A percentile compares a stretch with the other conserved stretches of the same genome.
phyloP scores from a whole-genome alignment of 92 coral and sea anemone species.

The Isaurus tuberculatus region DNA sequence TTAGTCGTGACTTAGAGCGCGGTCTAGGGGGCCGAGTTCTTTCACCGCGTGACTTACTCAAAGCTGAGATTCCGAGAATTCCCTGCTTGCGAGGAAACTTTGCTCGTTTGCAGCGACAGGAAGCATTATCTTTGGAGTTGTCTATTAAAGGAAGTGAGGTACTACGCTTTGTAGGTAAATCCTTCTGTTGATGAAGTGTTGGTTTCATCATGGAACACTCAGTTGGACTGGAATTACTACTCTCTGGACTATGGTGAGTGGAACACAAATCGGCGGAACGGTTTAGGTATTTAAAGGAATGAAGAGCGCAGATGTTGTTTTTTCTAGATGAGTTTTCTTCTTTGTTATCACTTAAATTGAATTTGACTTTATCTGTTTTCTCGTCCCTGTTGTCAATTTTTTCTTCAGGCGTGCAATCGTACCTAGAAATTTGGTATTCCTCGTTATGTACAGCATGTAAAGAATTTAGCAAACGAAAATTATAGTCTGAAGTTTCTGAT shows the following conservation, averaged over 20 bases:
- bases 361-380: not conserved
- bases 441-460: not conserved
- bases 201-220: not conserved
- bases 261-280: constrained; percentile 7
- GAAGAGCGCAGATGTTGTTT: constrained; percentile 4
- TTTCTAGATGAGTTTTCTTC: not conserved
- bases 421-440: not conserved
- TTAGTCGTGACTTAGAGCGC: constrained; percentile 22
- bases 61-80: not conserved
- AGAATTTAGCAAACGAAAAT: not conserved
- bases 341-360: constrained; percentile 3
- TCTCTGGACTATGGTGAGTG: constrained; percentile 1
- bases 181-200: not conserved
- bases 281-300: constrained; percentile 14
- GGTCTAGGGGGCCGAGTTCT: constrained; percentile 16
- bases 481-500: no score
- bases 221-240: constrained; percentile 1
- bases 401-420: not conserved
- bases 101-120: constrained; percentile 15
- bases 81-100: constrained; percentile 12
- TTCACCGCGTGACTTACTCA: not conserved
- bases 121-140: not conserved
- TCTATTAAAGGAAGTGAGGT: constrained; percentile 31
- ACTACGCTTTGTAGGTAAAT: constrained; percentile 13
- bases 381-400: not conserved